These are phyloP conservation scores for Biston betularia DNA, from an alignment of 2,888 invertebrate genomes.

Conservation along the genomic window DNA sequence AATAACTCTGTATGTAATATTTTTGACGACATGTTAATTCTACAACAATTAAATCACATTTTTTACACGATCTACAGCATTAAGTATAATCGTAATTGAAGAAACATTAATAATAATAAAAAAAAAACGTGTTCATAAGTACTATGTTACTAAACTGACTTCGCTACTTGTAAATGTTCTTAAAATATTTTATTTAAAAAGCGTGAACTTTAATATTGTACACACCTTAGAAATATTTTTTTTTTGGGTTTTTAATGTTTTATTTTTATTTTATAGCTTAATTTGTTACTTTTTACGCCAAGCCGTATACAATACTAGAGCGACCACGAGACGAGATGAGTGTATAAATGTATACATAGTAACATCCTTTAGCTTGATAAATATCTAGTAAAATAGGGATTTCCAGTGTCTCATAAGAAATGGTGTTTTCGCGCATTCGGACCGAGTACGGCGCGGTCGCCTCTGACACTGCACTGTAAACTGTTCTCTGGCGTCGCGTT, in stretches of 20 bases:
- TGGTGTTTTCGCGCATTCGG: slow-evolving; percentile 34
- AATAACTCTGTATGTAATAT: slow-evolving; percentile 31
- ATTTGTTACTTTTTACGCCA: slow-evolving; percentile 77
- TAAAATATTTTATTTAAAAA: slow-evolving; percentile 78
- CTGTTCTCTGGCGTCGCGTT: not conserved
- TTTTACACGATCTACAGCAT: slow-evolving; percentile 71
- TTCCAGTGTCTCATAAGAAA: slow-evolving; percentile 54
- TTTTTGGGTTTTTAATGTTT: slow-evolving; percentile 59
- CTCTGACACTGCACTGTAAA: not conserved
- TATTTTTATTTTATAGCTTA: slow-evolving; percentile 71
- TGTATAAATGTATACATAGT: slow-evolving; percentile 78
- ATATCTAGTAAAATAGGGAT: slow-evolving; percentile 80
- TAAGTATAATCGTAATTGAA: slow-evolving; percentile 62
- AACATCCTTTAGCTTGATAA: slow-evolving; percentile 70
- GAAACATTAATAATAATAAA: slow-evolving; percentile 60
- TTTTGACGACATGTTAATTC: slow-evolving; percentile 77
- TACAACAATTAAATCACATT: slow-evolving; percentile 85
- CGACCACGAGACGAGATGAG: slow-evolving; percentile 68
- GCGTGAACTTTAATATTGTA: slow-evolving; percentile 82
- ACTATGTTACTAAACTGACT: slow-evolving; percentile 75
- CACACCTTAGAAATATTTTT: slow-evolving; percentile 76
- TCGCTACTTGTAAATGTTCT: slow-evolving; percentile 80
- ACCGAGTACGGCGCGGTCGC: not conserved
- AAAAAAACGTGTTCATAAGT: slow-evolving; percentile 72
- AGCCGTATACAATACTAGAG: slow-evolving; percentile 84